phyloP scores from a whole-genome alignment of 2,113 vertebrate genomes.

The Gasterosteus nipponicus region DNA sequence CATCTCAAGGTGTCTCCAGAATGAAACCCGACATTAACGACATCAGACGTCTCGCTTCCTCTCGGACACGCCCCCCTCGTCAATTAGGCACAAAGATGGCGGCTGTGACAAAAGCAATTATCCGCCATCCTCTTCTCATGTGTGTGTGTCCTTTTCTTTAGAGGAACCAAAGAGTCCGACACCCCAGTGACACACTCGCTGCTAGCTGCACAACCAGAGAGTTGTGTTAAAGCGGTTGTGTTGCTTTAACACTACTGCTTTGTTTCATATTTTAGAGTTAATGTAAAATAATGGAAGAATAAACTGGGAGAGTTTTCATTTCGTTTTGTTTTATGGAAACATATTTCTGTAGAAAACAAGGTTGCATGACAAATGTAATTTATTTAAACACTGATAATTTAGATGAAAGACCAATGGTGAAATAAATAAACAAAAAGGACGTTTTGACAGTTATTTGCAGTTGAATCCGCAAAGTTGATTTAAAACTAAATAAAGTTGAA shows the following conservation, averaged over 20 bases:
- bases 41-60: constrained; percentile 5
- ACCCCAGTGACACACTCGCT: not conserved
- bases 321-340: too few relatives aligned
- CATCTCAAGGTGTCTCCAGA: constrained; percentile 39
- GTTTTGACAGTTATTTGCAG: not conserved
- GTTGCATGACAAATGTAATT: too few relatives aligned
- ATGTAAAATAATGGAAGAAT: too few relatives aligned
- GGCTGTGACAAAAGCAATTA: constrained; percentile 45
- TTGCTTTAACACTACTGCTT: too few relatives aligned
- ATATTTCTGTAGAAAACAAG: too few relatives aligned
- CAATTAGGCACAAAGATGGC: constrained; percentile 15
- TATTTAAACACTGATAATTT: too few relatives aligned
- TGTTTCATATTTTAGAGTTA: too few relatives aligned
- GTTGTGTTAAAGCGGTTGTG: too few relatives aligned
- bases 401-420: not conserved
- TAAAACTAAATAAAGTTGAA: not conserved
- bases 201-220: not conserved
- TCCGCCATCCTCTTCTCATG: not conserved
- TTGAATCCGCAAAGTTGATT: not conserved
- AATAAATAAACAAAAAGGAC: not conserved
- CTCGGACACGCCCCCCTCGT: not conserved
- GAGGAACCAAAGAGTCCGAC: not conserved
- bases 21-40: constrained; percentile 44
- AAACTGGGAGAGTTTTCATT: too few relatives aligned
- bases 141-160: constrained; percentile 17